Evolutionary conservation across 2,888 invertebrate species (phyloP).

Genomic region (Eristalinus sepulchralis): DNA sequence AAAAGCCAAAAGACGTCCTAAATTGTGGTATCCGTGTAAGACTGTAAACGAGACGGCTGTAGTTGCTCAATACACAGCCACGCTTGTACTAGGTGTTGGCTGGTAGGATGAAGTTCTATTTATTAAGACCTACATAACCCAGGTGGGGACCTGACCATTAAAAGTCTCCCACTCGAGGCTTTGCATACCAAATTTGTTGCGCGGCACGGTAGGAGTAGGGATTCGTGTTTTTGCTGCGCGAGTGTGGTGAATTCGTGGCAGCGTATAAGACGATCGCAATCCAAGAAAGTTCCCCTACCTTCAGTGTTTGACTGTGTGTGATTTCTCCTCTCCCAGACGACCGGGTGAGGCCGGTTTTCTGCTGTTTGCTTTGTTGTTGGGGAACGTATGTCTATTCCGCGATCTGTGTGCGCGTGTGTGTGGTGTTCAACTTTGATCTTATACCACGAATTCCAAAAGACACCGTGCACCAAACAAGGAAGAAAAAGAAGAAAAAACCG

Average conservation of each 20-base stretch:
- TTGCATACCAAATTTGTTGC: constrained; percentile 55
- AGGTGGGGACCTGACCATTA: constrained; percentile 76
- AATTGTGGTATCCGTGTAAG: constrained; percentile 63
- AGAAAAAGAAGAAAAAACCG: constrained; percentile 20
- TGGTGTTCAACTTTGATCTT: constrained; percentile 62
- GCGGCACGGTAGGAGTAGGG: constrained; percentile 38
- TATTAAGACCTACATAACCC: constrained; percentile 80
- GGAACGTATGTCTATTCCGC: constrained; percentile 59
- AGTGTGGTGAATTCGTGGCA: constrained; percentile 38
- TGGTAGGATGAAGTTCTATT: constrained; percentile 81
- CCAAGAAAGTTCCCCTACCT: constrained; percentile 35
- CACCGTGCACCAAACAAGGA: constrained; percentile 33
- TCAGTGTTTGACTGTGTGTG: neutral
- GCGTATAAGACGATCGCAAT: neutral
- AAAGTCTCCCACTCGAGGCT: constrained; percentile 62
- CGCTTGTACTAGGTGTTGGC: constrained; percentile 82
- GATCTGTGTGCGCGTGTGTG: constrained; percentile 11
- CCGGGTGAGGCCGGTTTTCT: neutral
- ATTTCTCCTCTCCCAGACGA: constrained; percentile 38
- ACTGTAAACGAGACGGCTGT: constrained; percentile 74
- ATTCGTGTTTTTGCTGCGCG: constrained; percentile 15
- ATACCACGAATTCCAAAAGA: constrained; percentile 9
- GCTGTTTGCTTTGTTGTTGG: neutral
- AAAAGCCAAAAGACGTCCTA: constrained; percentile 60
- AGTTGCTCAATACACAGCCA: constrained; percentile 81